Base-by-base conservation (phyloP, 2,797 vertebrate genomes). In the Malacoctenus gilli region DNA sequence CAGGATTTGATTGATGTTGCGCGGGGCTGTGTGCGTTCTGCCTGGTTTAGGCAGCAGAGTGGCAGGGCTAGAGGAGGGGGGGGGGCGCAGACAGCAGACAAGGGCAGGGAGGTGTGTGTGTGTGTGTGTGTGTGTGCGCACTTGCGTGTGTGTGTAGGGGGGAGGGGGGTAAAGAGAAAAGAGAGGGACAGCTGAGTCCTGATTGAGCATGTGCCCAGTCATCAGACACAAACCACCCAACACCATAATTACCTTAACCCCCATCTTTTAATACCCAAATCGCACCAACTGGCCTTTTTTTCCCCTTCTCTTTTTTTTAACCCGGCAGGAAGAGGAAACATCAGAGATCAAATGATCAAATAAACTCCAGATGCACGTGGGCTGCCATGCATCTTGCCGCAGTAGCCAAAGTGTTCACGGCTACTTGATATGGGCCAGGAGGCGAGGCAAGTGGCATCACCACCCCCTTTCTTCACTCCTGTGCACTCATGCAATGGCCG, bases 401-500 rank as follows among this genome's bases (percentile, higher is more conserved):
- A 72, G 79, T 75, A 72, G 83, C 77, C 86, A 79, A 76, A 86
- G 83, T 82, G 79, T 86, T 78, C 77, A 72, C 80, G 85, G 80
- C 77, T 85, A 87, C 84, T 87, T 85, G 89, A 90, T 89, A 85
- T 79, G 86, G 88, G 81, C 85, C 82, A 80, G 82, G 80, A 86
- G n/a, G 78, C 63, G 49, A 84, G 68, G 80, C 85, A 80, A 87
- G 83, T 83, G 86, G 77, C 86, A 85, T 83, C 82, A 73, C 76
- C 84, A 73, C 83, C 83, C 79, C 73, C 75, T 81, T 82, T 82
- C 84, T 85, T 86, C 89, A 83, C 82, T 87, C 80, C 84, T 91
- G 90, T 89, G 90, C 89, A 86, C 88, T 92, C 89, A 89, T 90
- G 89, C 92, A 92, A 84, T 85, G 84, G 85, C 87, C 83, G 85